These are phyloP conservation scores for Romanogobio albipinnatus DNA, from an alignment of 2,113 vertebrate genomes.

Conservation along the genomic window DNA sequence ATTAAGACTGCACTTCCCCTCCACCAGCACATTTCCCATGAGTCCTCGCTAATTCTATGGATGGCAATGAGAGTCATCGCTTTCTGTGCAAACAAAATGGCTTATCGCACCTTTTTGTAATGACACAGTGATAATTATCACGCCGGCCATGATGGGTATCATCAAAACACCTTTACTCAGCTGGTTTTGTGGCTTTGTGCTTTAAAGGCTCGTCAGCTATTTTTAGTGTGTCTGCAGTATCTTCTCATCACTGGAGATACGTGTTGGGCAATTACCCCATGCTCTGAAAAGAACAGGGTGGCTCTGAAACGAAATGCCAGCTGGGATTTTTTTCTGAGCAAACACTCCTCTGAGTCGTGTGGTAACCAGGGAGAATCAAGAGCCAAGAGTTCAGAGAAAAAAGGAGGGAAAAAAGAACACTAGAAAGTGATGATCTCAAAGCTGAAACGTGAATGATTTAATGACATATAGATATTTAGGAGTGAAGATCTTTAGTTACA, in stretches of 20 bases:
- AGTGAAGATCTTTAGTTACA: constrained; percentile 9
- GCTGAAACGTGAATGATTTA: constrained; percentile 37
- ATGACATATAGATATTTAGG: constrained; percentile 23
- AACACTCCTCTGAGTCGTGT: constrained; percentile 5
- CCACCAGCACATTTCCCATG: neutral
- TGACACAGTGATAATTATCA: constrained; percentile 48
- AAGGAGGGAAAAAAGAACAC: neutral
- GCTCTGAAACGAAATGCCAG: constrained; percentile 43
- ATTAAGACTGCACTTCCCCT: neutral
- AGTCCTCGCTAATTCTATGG: neutral
- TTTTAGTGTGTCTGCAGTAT: constrained; percentile 55
- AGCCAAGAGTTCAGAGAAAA: neutral
- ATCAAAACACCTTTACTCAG: constrained; percentile 34
- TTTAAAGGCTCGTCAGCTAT: constrained; percentile 54
- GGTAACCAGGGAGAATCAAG: constrained; percentile 43
- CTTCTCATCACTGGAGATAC: constrained; percentile 55
- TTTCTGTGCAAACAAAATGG: constrained; percentile 17
- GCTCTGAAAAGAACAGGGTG: constrained; percentile 54
- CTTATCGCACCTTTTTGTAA: constrained; percentile 29
- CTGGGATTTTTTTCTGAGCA: constrained; percentile 17
- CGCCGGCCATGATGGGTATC: constrained; percentile 22
- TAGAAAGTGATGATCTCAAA: neutral
- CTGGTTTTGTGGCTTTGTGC: constrained; percentile 7
- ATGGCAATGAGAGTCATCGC: constrained; percentile 29
- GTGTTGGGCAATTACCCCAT: constrained; percentile 59